These are phyloP conservation scores for Cheilosia urbana DNA, from an alignment of 2,888 invertebrate genomes.

Conservation along the genomic window DNA sequence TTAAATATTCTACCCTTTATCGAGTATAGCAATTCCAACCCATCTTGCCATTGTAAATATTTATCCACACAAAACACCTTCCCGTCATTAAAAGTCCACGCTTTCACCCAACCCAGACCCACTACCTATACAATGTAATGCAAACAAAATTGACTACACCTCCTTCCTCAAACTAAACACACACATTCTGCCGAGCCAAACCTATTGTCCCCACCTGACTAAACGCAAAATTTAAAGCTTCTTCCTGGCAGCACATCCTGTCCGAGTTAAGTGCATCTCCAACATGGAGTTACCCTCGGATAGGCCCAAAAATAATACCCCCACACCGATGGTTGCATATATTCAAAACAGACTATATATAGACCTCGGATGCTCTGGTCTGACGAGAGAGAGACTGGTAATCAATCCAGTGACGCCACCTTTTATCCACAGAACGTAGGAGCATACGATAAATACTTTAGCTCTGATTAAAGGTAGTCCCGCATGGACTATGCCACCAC, in stretches of 20 bases:
- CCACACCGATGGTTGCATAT: not conserved
- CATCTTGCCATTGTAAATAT: constrained; percentile 40
- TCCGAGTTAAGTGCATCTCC: constrained; percentile 66
- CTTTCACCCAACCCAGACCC: not conserved
- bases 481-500: constrained; percentile 18
- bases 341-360: not conserved
- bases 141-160: constrained; percentile 54
- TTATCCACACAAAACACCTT: constrained; percentile 46
- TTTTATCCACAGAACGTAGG: constrained; percentile 69
- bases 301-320: constrained; percentile 65
- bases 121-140: constrained; percentile 24
- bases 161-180: constrained; percentile 26
- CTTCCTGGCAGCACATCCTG: constrained; percentile 44
- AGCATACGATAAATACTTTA: constrained; percentile 71
- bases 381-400: constrained; percentile 66
- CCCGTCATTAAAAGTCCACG: constrained; percentile 8
- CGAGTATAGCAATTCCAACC: not conserved
- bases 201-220: constrained; percentile 15
- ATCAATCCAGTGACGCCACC: constrained; percentile 71
- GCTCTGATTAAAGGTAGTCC: constrained; percentile 71
- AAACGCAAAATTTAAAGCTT: constrained; percentile 57
- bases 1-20: not conserved
- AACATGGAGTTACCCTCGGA: constrained; percentile 36
- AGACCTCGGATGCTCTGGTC: constrained; percentile 22
- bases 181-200: constrained; percentile 11